These are phyloP conservation scores for Acanthiza pusilla DNA, from an alignment of 2,797 vertebrate genomes.

Conservation along the genomic window DNA sequence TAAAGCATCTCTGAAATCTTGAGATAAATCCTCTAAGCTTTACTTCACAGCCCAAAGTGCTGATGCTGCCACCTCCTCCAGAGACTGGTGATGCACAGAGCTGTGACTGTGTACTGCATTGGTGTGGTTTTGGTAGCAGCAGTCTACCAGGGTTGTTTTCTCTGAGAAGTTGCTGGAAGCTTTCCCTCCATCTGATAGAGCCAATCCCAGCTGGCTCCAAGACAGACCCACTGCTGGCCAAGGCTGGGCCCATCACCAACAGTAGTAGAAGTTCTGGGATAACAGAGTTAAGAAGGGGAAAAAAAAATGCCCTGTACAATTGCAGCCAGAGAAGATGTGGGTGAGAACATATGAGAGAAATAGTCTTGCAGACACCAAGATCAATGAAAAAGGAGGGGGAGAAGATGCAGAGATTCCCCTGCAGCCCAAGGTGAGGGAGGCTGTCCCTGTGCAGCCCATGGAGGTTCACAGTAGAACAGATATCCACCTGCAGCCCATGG, in stretches of 20 bases:
- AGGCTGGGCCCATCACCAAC: not conserved
- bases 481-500: not conserved
- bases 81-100: not conserved
- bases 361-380: rapidly evolving
- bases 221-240: no score
- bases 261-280: not conserved
- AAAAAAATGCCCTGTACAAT: rapidly evolving
- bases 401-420: not conserved
- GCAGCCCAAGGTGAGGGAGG: not conserved
- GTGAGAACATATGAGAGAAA: not conserved
- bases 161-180: not conserved
- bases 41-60: not conserved
- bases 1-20: not conserved
- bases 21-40: not conserved
- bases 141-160: not conserved
- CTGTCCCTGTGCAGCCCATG: no score
- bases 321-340: not conserved
- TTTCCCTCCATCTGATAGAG: not conserved
- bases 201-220: not conserved
- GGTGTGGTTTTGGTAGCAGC: not conserved
- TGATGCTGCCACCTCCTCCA: not conserved
- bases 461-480: no score
- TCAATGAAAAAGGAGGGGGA: not conserved
- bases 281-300: not conserved
- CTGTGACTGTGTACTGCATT: not conserved